phyloP scores from a whole-genome alignment of 2,113 vertebrate genomes.

The Tetrax tetrax region DNA sequence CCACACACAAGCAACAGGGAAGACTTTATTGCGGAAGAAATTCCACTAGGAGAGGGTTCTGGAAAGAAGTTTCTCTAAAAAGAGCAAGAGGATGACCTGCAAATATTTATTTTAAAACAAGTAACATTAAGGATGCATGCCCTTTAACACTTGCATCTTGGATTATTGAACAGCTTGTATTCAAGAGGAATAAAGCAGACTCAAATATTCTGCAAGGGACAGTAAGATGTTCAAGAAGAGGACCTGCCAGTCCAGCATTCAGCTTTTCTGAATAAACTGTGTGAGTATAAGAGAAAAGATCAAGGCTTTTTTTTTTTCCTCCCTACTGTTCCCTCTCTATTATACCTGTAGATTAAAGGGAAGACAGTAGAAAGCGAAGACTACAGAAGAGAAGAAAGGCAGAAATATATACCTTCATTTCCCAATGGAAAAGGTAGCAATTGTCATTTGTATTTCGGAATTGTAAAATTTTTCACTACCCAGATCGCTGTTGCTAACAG shows the following conservation, averaged over 20 bases:
- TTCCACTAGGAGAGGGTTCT: not conserved
- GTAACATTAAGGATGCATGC: not conserved
- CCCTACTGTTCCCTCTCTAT: not conserved
- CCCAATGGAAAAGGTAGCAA: not conserved
- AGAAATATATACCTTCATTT: not conserved
- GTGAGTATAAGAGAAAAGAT: not conserved
- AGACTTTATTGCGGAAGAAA: not conserved
- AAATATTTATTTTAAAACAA: not conserved
- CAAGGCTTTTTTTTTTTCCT: not conserved
- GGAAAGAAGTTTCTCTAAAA: not conserved
- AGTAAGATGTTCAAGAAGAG: not conserved
- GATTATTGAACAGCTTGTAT: not conserved
- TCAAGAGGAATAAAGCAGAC: not conserved
- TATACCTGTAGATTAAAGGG: not conserved
- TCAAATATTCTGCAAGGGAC: not conserved
- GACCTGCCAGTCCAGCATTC: not conserved
- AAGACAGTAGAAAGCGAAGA: not conserved
- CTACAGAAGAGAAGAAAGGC: not conserved
- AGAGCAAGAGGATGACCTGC: not conserved
- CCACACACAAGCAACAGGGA: not conserved
- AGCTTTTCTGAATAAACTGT: not conserved
- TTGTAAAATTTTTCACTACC: not conserved
- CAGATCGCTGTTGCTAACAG: not conserved
- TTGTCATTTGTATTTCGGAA: not conserved
- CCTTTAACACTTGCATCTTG: not conserved